Conservation (phyloP, 2,888 invertebrate species). For the Pycnomerus fuliginosus region DNA sequence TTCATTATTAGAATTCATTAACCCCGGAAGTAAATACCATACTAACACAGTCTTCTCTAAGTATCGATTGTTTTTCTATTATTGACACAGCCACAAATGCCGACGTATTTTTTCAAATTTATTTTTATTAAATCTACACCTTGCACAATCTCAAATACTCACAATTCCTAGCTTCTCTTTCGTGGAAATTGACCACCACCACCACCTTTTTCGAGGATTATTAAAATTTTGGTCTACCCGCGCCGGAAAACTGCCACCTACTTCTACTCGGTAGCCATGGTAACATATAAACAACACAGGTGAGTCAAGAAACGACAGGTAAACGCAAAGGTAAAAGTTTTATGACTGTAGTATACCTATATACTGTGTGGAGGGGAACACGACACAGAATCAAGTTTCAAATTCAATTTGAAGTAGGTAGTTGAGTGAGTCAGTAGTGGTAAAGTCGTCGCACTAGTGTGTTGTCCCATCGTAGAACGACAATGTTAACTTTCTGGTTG, state of each 20-base stretch:
- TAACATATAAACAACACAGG: conserved; percentile 39
- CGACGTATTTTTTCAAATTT: conserved; percentile 1
- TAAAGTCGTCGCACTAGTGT: no score
- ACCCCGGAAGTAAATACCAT: no score
- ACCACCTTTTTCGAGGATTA: conserved; percentile 23
- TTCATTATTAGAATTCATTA: no score
- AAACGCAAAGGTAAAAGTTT: conserved; percentile 31
- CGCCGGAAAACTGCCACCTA: conserved; percentile 6
- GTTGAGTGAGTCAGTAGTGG: no score
- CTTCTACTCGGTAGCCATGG: conserved; percentile 33
- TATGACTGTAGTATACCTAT: conserved; percentile 38
- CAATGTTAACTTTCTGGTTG: no score
- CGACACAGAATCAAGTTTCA: no score
- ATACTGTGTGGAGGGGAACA: no score
- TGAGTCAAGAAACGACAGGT: conserved; percentile 21
- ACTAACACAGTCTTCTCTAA: conserved; percentile 35
- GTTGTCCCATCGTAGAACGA: no score
- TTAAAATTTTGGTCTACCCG: conserved; percentile 23
- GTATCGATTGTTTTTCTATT: conserved; percentile 35
- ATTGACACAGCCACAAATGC: conserved; percentile 8
- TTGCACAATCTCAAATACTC: conserved; percentile 9
- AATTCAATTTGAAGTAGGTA: no score
- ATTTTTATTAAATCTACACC: conserved; percentile 3
- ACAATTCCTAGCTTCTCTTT: conserved; percentile 6
- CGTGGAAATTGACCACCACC: not conserved